These are phyloP conservation scores for Oncorhynchus kisutch DNA, from an alignment of 2,113 vertebrate species.

Conservation along the genomic window DNA sequence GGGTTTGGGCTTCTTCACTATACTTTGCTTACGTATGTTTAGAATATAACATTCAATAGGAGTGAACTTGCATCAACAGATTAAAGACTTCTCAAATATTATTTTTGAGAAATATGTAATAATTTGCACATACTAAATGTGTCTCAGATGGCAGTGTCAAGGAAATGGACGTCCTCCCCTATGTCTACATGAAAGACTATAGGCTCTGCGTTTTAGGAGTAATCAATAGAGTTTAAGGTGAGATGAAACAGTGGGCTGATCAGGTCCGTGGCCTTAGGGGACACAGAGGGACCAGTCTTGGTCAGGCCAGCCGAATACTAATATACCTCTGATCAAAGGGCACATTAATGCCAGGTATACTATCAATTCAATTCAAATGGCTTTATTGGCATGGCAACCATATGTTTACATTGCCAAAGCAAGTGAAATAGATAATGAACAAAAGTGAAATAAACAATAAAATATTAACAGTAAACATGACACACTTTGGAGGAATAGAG, in stretches of 20 bases:
- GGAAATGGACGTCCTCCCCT: conserved; percentile 14
- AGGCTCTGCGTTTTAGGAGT: conserved; percentile 17
- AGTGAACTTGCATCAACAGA: conserved; percentile 64
- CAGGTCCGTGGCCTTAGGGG: conserved; percentile 29
- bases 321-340: conserved; percentile 55
- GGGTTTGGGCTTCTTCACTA: too few relatives aligned
- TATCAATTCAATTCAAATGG: background rate
- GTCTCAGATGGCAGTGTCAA: conserved; percentile 66
- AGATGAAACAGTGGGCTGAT: conserved; percentile 24
- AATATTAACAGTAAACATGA: too few relatives aligned
- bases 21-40: conserved; percentile 43
- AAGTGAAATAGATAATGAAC: too few relatives aligned
- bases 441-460: too few relatives aligned
- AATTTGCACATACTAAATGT: conserved; percentile 67
- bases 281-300: conserved; percentile 30
- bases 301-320: conserved; percentile 56
- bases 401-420: too few relatives aligned
- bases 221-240: conserved; percentile 57
- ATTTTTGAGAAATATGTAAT: conserved; percentile 66
- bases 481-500: too few relatives aligned
- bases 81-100: conserved; percentile 57
- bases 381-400: too few relatives aligned
- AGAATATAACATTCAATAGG: conserved; percentile 48
- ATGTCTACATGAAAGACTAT: conserved; percentile 17
- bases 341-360: conserved; percentile 36